phyloP scores from a whole-genome alignment of 2,797 vertebrate species.

The Lepidocolaptes lacrymiger region DNA sequence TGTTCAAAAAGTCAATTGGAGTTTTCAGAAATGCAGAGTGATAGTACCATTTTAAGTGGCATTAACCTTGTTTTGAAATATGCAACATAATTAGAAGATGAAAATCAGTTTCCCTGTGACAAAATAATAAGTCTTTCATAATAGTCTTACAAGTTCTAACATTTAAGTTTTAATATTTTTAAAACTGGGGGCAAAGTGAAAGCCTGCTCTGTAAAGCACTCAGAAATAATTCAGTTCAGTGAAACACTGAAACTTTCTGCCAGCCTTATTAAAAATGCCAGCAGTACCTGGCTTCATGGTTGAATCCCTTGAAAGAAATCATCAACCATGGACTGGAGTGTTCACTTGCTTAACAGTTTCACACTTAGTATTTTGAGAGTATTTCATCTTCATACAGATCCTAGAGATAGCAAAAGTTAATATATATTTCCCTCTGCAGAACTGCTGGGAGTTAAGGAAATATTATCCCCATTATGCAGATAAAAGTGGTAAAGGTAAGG shows the following conservation, averaged over 20 bases:
- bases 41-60: not conserved
- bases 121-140: not conserved
- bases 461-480: not conserved
- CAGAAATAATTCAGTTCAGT: not conserved
- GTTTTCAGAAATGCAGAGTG: not conserved
- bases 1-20: not conserved
- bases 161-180: not conserved
- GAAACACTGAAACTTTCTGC: not conserved
- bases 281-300: not conserved
- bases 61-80: not conserved
- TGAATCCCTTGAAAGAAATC: not conserved
- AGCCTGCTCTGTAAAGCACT: not conserved
- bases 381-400: not conserved
- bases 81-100: not conserved
- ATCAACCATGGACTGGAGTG: not conserved
- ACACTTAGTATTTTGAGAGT: not conserved
- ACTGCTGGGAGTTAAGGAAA: not conserved
- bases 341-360: not conserved
- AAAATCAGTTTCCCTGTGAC: not conserved
- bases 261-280: constrained; percentile 8
- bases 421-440: not conserved
- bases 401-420: not conserved
- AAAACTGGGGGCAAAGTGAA: not conserved
- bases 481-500: not conserved
- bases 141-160: not conserved